Base-by-base conservation (phyloP, 1,140 invertebrate species). In the Drosophila novamexicana region DNA sequence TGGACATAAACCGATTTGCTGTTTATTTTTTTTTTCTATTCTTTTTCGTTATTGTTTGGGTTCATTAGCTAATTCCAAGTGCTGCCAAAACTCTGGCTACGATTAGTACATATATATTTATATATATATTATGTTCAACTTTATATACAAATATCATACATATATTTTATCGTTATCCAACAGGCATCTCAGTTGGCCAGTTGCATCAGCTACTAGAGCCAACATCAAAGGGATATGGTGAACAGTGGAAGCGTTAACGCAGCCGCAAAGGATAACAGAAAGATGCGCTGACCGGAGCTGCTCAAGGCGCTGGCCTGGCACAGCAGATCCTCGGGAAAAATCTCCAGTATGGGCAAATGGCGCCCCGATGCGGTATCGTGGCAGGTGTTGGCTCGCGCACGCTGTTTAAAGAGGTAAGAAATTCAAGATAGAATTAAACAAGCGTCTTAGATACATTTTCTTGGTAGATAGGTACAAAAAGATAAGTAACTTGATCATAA, bases 281-380 rank as follows among this genome's bases (percentile, higher is more conserved):
- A 91, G 16, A 92, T 77, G 6, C 85, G 75, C 34, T 91, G 88
- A 32, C 91, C 89, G 1, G 94, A 94, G 65, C 94, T 95, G 73
- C 95, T 96, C 22, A 96, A 92, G 0, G 96, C 96, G 75, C 95
- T 95, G 7, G 96, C 96, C 92, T 96, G 95, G 85, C 96, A 96
- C 59, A 95, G 94, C 67, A 96, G 94, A 79, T 96, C 95, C 88
- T 96, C 95, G 1, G 96, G 95, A 59, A 95, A 94, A 8, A 97
- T 93, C 88, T 96, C 95, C 29, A 96, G 93, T 34, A 97, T 94
- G 9, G 95, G 95, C 39, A 95, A 92, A 44, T 93, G 93, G 10
- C 93, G 92, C n/a, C 94, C 94, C 1, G 93, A 93, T 0, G 93
- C 82, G 2, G 93, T 93, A 88, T 96, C 95, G 22, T 94, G 94